Evolutionary conservation across 2,113 vertebrate genomes (phyloP), one percentile per base, ranked within the genome.

Genomic region (Chrysemys picta): DNA sequence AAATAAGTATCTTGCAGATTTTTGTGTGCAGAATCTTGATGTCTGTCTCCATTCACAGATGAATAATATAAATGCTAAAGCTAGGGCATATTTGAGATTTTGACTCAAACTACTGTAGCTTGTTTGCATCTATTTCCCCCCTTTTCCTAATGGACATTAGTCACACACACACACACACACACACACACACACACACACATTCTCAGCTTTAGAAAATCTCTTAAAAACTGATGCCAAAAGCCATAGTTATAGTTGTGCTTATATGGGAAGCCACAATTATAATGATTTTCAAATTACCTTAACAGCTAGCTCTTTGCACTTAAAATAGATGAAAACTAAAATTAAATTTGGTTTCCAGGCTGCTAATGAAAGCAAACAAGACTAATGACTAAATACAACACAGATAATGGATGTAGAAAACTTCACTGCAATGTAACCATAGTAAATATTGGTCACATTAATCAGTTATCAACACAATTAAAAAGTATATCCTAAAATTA

Each of bases 221-320:
- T 53, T 25, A 69, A 47, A 50, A 62, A 75, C 53, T 16, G 78
- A 9, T 78, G 53, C 82, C 80, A 88, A 53, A 52, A 38, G 31
- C 29, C 78, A 17, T 90, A 25, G 31, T 78, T 93, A 2, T 81
- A 5, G 90, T 85, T 89, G 21, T 80, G 56, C 35, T 72, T 49
- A 65, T 89, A 89, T 19, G 83, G 75, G 85, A 88, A 93, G 79
- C 82, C 52, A 96, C 52, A 95, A 82, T 89, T 85, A 27, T 53
- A 38, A 88, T 80, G 90, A 22, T 88, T 97, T 96, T 94, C 65
- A 80, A 52, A 21, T 96, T 84, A 90, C n/a, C 3, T 42, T 85
- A 80, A 76, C 5, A 56, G 22, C 19, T 4, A 95, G 84, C 31
- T 75, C 65, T 94, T 93, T 96, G 56, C 29, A 83, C 75, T 94